Base-by-base conservation (phyloP, 2,113 vertebrate genomes). In the Sarotherodon lohbergeri region DNA sequence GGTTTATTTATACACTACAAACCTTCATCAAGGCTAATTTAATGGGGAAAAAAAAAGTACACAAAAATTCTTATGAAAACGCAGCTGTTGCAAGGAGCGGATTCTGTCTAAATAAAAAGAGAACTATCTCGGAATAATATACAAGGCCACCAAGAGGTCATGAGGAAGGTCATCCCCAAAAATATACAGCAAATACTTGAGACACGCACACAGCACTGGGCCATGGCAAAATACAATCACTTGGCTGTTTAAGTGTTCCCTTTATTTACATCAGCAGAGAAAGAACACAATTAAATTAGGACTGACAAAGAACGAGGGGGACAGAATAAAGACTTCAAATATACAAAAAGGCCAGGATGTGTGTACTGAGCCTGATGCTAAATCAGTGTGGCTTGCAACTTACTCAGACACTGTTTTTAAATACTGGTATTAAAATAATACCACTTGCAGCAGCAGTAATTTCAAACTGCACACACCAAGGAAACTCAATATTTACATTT, bases 21-120 rank as follows among this genome's bases (percentile, higher is more conserved):
- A 95, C 95, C 95, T 96, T 97, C 96, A 97, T 96, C 95, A 96
- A 94, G 93, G 90, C 95, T 96, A 97, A 97, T 96, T 97, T 96
- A 90, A 89, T 24, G 34, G 81, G 86, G 87, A 71, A 4, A 0
- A 6, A 24, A 66, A 89, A 90, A 87, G 91, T 90, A 90, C 89
- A 92, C 85, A 92, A 91, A 94, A 92, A 90, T 36, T 91, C 96
- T 94, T 95, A 94, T 90, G 90, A 96, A 97, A 97, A 96, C 94
- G 95, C 95, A 96, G 96, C 96, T 97, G 97, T 92, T 95, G 84
- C 86, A 84, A 94, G 93, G 89, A 90, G 92, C 91, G 89, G 85
- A 94, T 92, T 93, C 89, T 95, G 93, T 96, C 93, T 92, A 96
- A 96, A 96, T 95, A 96, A 93, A 95, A 96, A 92, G 93, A 94